A percentile compares a stretch with the other conserved stretches of the same genome.
phyloP scores from a whole-genome alignment of 2,113 vertebrate genomes.

The Scytalopus superciliaris region DNA sequence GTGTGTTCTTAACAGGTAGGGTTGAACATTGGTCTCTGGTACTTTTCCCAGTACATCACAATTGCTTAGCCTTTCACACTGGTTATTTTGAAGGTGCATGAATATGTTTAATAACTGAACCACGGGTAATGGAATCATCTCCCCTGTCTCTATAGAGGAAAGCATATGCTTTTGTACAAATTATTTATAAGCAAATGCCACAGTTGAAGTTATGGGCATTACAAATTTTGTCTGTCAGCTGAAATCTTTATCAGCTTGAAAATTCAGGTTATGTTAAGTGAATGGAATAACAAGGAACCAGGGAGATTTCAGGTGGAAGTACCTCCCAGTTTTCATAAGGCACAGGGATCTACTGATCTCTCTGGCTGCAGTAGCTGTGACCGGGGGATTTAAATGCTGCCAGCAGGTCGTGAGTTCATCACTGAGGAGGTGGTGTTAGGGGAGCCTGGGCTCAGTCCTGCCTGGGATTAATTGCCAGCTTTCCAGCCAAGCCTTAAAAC shows the following conservation, averaged over 20 bases:
- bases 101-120: background rate
- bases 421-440: background rate
- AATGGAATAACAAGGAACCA: background rate
- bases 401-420: background rate
- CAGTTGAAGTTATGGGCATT: background rate
- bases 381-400: background rate
- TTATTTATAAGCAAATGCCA: background rate
- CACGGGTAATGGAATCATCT: background rate
- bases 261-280: background rate
- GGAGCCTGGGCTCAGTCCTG: background rate
- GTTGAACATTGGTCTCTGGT: background rate
- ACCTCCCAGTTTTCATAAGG: background rate
- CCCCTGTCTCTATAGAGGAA: background rate
- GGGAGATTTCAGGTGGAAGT: background rate
- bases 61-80: background rate
- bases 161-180: background rate
- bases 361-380: background rate
- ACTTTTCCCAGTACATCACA: background rate
- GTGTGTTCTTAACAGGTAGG: background rate
- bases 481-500: background rate
- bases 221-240: background rate
- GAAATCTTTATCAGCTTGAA: background rate
- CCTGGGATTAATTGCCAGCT: background rate
- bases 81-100: background rate
- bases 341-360: fast-evolving